Evolutionary conservation across 2,888 invertebrate species (phyloP).

Genomic region (Panorpa germanica): DNA sequence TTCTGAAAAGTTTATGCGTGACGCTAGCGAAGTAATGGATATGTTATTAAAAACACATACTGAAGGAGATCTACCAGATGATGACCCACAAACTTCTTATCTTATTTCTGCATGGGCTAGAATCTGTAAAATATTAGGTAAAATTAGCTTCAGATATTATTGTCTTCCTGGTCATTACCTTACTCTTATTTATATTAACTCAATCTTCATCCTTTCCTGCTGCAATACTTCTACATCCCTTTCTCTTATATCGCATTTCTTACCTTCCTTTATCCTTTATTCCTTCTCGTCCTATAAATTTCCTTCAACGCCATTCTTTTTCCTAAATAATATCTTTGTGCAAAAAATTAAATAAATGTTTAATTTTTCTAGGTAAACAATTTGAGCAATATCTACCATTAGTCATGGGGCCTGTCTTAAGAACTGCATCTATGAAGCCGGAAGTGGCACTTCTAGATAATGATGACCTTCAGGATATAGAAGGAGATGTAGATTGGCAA

Average conservation of each 20-base stretch:
- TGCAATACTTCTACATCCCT: too few relatives aligned
- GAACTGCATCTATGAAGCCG: constrained; percentile 74
- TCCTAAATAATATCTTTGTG: background rate
- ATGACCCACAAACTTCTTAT: constrained; percentile 94
- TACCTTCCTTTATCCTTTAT: too few relatives aligned
- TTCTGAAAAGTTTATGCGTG: constrained; percentile 66
- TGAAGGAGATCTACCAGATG: constrained; percentile 70
- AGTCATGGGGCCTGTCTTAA: constrained; percentile 80
- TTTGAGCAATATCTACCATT: constrained; percentile 79
- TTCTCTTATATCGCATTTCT: constrained; percentile 1
- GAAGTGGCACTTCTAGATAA: constrained; percentile 75
- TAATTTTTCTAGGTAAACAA: constrained; percentile 34
- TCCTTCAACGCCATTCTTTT: constrained; percentile 3
- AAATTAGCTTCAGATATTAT: too few relatives aligned
- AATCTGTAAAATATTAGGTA: constrained; percentile 91
- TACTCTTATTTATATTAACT: too few relatives aligned
- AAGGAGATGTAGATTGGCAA: constrained; percentile 75
- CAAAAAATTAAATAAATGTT: background rate
- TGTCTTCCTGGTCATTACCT: too few relatives aligned
- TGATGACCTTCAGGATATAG: constrained; percentile 59
- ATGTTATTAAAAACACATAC: constrained; percentile 79
- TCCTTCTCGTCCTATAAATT: background rate
- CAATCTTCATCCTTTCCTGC: too few relatives aligned
- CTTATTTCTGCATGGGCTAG: constrained; percentile 98
- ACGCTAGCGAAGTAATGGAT: constrained; percentile 93